A percentile compares a stretch with the other conserved stretches of the same genome.
phyloP scores from a whole-genome alignment of 92 coral and sea anemone genomes.

The Zoanthus sansibaricus region DNA sequence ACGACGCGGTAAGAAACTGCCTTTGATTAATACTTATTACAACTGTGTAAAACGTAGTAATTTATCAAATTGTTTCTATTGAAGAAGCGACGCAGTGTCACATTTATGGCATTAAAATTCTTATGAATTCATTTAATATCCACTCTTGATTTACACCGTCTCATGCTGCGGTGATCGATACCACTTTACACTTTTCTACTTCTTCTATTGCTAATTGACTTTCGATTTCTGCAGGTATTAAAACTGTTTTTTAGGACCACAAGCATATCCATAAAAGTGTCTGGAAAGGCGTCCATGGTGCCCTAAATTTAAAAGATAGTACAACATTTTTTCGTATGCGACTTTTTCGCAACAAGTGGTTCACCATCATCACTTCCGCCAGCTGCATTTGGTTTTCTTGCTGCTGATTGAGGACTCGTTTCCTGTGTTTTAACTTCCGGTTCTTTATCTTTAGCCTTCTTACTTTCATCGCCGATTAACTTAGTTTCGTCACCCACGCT shows the following conservation, averaged over 20 bases:
- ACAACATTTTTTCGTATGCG: constrained; percentile 30
- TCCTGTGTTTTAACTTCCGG: constrained; percentile 2
- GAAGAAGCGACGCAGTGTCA: too few relatives aligned
- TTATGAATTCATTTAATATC: too few relatives aligned
- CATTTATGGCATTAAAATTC: too few relatives aligned
- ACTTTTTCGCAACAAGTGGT: constrained; percentile 13
- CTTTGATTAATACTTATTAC: too few relatives aligned
- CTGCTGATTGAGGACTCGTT: neutral
- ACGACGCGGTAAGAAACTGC: too few relatives aligned
- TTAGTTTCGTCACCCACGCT: constrained; percentile 24
- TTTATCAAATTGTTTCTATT: too few relatives aligned
- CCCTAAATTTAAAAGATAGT: neutral
- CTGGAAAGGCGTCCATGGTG: neutral
- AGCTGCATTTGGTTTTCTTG: neutral
- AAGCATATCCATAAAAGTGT: neutral
- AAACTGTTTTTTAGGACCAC: neutral
- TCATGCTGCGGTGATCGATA: too few relatives aligned
- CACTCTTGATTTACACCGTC: too few relatives aligned
- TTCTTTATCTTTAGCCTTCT: constrained; percentile 8
- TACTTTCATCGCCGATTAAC: constrained; percentile 1
- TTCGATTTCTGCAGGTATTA: neutral
- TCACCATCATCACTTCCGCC: constrained; percentile 7
- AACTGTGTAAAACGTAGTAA: too few relatives aligned
- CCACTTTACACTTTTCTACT: neutral
- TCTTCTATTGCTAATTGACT: neutral